Base-by-base conservation (phyloP, 2,113 vertebrate genomes). In the Nyctereutes procyonoides region DNA sequence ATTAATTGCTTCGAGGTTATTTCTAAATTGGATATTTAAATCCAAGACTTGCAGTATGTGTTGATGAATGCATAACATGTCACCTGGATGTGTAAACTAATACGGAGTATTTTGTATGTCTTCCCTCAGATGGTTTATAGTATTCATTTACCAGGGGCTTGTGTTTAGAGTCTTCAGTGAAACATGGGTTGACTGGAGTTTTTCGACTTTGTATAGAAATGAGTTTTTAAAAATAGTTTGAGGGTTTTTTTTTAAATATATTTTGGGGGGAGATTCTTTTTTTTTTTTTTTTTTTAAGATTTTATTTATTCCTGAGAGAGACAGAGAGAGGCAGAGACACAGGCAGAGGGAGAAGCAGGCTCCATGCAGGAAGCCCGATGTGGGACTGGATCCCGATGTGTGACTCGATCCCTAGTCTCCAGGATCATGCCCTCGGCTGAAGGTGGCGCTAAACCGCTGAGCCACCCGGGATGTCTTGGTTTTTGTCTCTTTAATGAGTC, bases 211-310 rank as follows among this genome's bases (percentile, higher is more conserved):
- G 84, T 87, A 24, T 73, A 87, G 56, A 88, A 90, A 35, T 1
- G 26, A 0, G 17, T n/a, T 35, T 95, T 96, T 67, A 92, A 90
- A 92, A 93, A 90, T 67, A 79, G 87, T 80, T 90, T 30, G 8
- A 77, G 20, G 12, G 8, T 17, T 74, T 67, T 35, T 43, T 43
- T 43, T 1, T 1, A 7, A 43, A 43, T 43, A 7, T 43, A 43
- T 43, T 43, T 43, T 43, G 43, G 43, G 43, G 43, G 43, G 43
- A 43, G 43, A 43, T 43, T 43, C 5, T 7, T 43, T 43, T 43
- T 43, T 43, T 7, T 43, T 43, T 43, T 43, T 43, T 43, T 43
- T 43, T 43, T 43, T 43, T 0, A 43, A 43, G 43, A 43, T 43
- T 43, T 43, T 43, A 43, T 43, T 43, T 43, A 43, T 43, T 43